Percentiles rank a stretch among this genome's conserved stretches.
phyloP scores from a whole-genome alignment of 2,888 invertebrate genomes.

The Parapristionchus giblindavisi region DNA sequence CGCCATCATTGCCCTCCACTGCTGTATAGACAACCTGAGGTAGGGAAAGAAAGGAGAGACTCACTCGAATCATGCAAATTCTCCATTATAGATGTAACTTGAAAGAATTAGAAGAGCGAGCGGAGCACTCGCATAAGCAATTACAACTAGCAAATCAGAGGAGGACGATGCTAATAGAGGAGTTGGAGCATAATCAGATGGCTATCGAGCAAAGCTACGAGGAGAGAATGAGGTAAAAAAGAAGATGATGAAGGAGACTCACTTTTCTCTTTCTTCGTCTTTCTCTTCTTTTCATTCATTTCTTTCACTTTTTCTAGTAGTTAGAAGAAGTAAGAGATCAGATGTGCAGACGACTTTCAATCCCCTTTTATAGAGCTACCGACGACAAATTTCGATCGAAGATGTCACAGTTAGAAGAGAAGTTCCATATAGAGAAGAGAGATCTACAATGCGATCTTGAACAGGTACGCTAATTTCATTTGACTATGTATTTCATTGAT shows the following conservation, averaged over 20 bases:
- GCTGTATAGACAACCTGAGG: slow-evolving; percentile 53
- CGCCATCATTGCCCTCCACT: slow-evolving; percentile 54
- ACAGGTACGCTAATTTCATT: slow-evolving; percentile 38
- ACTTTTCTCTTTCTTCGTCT: no score
- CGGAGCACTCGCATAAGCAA: slow-evolving; percentile 56
- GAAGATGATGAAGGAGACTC: no score
- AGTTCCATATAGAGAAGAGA: slow-evolving; percentile 49
- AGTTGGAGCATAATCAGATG: slow-evolving; percentile 57
- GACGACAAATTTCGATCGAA: slow-evolving; percentile 54
- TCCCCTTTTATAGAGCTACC: slow-evolving; percentile 47
- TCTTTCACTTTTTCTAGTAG: no score
- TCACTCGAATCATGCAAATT: neutral
- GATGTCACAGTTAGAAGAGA: slow-evolving; percentile 55
- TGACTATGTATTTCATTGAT: neutral
- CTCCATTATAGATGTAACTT: slow-evolving; percentile 46
- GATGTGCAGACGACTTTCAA: neutral
- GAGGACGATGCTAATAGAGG: slow-evolving; percentile 56
- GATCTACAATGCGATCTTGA: slow-evolving; percentile 57
- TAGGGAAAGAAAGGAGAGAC: slow-evolving; percentile 33
- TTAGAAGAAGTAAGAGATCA: no score
- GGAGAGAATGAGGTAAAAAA: slow-evolving; percentile 47
- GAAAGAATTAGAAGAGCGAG: slow-evolving; percentile 48
- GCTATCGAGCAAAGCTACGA: slow-evolving; percentile 58
- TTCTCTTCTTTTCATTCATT: no score
- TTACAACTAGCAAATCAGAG: slow-evolving; percentile 58